Conservation (phyloP, 1,140 invertebrate species). For the Diploscapter pachys region DNA sequence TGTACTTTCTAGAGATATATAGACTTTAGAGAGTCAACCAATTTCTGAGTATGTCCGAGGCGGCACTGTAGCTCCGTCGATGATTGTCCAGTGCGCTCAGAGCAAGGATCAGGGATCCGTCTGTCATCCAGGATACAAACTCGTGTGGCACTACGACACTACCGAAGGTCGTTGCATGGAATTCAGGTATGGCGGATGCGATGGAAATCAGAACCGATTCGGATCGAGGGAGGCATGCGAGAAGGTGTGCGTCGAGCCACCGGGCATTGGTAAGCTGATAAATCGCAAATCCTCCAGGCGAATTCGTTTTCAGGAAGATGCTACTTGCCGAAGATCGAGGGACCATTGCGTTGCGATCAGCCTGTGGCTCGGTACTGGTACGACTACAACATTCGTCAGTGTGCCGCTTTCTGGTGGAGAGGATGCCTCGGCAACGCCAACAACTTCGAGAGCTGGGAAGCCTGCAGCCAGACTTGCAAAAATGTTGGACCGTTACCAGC, state of each 20-base stretch:
- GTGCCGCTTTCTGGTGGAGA: conserved; percentile 74
- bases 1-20: too few relatives aligned
- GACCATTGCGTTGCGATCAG: conserved; percentile 49
- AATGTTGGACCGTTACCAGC: conserved; percentile 32
- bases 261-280: conserved; percentile 70
- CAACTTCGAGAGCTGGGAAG: conserved; percentile 75
- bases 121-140: conserved; percentile 64
- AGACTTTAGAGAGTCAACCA: too few relatives aligned
- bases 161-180: conserved; percentile 71
- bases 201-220: conserved; percentile 80
- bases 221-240: conserved; percentile 79
- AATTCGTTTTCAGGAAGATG: conserved; percentile 41
- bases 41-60: too few relatives aligned
- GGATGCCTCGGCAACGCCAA: conserved; percentile 82
- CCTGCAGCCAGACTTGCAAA: conserved; percentile 76
- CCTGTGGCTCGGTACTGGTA: conserved; percentile 68
- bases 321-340: conserved; percentile 58
- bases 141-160: conserved; percentile 78
- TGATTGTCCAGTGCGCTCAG: conserved; percentile 44
- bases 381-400: conserved; percentile 69
- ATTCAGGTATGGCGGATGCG: conserved; percentile 81
- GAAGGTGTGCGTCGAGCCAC: conserved; percentile 77
- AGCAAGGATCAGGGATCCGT: conserved; percentile 46
- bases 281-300: conserved; percentile 23
- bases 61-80: conserved; percentile 53